Evolutionary conservation across 1,140 invertebrate genomes (phyloP).

Genomic region (Eupristina koningsbergeri): DNA sequence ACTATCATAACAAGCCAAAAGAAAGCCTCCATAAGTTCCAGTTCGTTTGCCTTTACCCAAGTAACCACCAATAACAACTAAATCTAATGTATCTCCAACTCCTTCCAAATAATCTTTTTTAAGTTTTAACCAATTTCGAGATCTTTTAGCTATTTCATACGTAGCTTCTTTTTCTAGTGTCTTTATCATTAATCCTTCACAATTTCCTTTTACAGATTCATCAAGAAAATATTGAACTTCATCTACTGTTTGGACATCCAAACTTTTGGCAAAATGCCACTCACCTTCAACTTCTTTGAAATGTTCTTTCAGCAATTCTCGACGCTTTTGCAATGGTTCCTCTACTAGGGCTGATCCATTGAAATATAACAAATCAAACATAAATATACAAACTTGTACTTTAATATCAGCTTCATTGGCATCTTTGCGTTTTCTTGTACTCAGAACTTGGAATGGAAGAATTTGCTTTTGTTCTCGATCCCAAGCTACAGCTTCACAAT

Average conservation of each 20-base stretch:
- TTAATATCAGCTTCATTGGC: constrained; percentile 92
- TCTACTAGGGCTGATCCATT: constrained; percentile 92
- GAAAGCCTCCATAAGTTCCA: constrained; percentile 95
- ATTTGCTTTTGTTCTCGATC: constrained; percentile 92
- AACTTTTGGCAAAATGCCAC: constrained; percentile 90
- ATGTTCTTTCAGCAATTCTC: constrained; percentile 82
- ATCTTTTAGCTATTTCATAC: constrained; percentile 98
- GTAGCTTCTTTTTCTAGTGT: constrained; percentile 93
- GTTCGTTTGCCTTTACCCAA: constrained; percentile 94
- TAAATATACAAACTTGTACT: constrained; percentile 97
- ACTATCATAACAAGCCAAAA: constrained; percentile 96
- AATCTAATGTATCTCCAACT: constrained; percentile 93
- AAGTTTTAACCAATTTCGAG: constrained; percentile 97
- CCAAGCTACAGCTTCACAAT: constrained; percentile 98
- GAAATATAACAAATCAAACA: constrained; percentile 97
- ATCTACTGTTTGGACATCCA: constrained; percentile 91
- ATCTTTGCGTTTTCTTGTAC: constrained; percentile 96
- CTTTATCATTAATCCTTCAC: constrained; percentile 99
- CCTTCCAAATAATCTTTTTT: constrained; percentile 99
- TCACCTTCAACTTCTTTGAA: constrained; percentile 87
- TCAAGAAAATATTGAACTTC: constrained; percentile 96
- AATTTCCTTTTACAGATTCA: constrained; percentile 96
- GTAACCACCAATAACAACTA: constrained; percentile 97
- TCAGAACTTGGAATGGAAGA: constrained; percentile 96
- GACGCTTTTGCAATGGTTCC: constrained; percentile 83